phyloP scores from a whole-genome alignment of 2,113 vertebrate genomes.

The Vicugna pacos region DNA sequence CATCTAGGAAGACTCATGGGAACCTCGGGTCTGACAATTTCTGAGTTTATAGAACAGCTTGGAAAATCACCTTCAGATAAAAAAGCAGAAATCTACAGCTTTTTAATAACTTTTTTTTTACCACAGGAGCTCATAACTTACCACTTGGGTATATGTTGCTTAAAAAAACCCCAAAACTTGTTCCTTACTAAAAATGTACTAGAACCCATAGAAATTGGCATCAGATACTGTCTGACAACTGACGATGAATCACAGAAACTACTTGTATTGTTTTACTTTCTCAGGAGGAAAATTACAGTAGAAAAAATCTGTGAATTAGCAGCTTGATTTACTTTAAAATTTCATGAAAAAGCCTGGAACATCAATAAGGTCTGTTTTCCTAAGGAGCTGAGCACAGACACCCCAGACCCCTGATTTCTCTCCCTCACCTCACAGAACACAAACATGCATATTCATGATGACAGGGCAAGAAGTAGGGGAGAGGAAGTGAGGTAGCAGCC shows the following conservation, averaged over 20 bases:
- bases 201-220: neutral
- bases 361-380: conserved; percentile 4
- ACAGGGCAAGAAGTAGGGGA: neutral
- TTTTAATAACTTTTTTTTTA: conserved; percentile 29
- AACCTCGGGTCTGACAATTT: neutral
- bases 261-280: neutral
- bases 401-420: neutral
- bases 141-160: neutral
- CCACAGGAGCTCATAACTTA: neutral
- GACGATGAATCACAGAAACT: neutral
- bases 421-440: neutral
- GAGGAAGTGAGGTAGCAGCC: neutral
- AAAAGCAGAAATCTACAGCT: neutral
- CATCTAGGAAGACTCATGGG: neutral
- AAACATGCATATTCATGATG: neutral
- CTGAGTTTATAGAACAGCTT: neutral
- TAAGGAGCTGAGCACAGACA: neutral
- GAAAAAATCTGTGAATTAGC: conserved; percentile 46
- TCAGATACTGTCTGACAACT: neutral
- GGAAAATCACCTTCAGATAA: neutral
- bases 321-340: conserved; percentile 62
- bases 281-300: neutral
- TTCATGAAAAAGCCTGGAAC: conserved; percentile 27
- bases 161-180: neutral
- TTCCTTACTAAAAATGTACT: neutral